Base-by-base conservation (phyloP, 2,797 vertebrate species). In the Steatocranus sp. region DNA sequence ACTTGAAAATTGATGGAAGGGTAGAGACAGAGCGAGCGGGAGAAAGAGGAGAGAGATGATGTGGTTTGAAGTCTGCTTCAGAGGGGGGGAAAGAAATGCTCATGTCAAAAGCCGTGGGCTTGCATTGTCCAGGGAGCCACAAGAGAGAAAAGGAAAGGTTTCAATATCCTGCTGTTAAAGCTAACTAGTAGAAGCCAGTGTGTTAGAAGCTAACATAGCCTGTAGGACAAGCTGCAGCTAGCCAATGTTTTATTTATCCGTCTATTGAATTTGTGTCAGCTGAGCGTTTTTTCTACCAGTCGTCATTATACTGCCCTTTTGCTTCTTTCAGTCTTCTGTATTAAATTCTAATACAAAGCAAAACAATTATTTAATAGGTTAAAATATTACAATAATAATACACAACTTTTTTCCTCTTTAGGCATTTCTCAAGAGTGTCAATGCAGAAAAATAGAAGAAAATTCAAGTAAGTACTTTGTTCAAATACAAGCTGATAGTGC, bases 231-330 rank as follows among this genome's bases (percentile, higher is more conserved):
- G 76, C 80, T 81, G 85, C 50, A 77, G 80, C 77, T 74, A 78
- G 86, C 34, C 73, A 23, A 92, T 93, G 83, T 94, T 93, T 92
- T 87, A 92, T 93, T 94, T 86, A 91, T 93, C 84, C 8, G 1
- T 48, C 51, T 80, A 91, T 89, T 25, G 84, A 89, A 87, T 91
- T 91, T 83, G 77, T 90, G 90, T 86, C 89, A 81, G 75, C 74
- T 87, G 61, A 56, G 66, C 49, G 2, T 83, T 90, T 82, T 84
- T 77, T 79, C 75, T 58, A 81, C 18, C 79, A 81, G 75, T 82
- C 20, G 36, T 76, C 27, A 81, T 87, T 82, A 76, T 36, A 50
- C 68, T 54, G 66, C 63, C 48, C 49, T 34, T 79, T 80, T 78
- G 32, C 54, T 83, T 82, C 23, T 76, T 36, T 41, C 75, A 50